phyloP scores from a whole-genome alignment of 2,113 vertebrate genomes.

The Craseonycteris thonglongyai region DNA sequence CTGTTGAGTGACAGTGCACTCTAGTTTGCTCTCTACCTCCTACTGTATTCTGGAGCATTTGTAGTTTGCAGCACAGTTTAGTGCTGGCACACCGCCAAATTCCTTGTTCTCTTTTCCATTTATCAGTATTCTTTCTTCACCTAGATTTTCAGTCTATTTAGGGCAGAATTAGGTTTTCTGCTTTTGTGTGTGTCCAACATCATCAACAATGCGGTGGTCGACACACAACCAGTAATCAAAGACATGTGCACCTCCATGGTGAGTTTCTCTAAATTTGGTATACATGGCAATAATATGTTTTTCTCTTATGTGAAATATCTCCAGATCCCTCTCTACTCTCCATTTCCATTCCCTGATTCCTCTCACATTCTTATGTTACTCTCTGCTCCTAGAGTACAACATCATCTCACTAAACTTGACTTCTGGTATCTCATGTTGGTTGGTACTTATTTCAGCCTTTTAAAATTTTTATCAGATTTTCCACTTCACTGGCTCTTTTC shows the following conservation, averaged over 20 bases:
- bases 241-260: accelerated
- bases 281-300: accelerated
- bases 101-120: neutral
- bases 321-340: no score
- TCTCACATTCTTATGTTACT: neutral
- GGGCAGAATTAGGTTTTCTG: neutral
- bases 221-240: neutral
- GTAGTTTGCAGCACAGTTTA: neutral
- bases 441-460: neutral
- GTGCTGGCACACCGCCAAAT: neutral
- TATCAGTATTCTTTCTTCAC: neutral
- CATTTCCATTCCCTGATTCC: neutral
- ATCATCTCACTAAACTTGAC: neutral
- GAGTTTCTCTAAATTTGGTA: neutral
- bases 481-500: neutral
- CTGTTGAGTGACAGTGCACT: neutral
- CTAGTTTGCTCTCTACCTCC: neutral
- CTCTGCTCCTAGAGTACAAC: neutral
- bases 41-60: neutral
- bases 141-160: neutral
- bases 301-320: neutral
- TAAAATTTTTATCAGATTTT: neutral
- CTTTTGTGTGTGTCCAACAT: neutral
- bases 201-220: accelerated
- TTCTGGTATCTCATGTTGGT: neutral